Base-by-base conservation (phyloP, 2,888 invertebrate species). In the Oscheius sp. region DNA sequence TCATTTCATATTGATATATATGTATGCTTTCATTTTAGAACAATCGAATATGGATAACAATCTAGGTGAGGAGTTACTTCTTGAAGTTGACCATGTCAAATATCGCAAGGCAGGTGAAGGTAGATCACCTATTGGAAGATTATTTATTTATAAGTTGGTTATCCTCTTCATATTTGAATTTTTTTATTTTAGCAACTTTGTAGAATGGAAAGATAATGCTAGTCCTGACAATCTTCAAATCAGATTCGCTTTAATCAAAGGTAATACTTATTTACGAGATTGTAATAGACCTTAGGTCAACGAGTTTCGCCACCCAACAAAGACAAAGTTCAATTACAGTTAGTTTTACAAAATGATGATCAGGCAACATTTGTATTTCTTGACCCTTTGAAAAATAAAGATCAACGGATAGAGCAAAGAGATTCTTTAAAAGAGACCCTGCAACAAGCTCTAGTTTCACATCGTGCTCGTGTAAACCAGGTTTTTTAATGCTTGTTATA, bases 251-350 rank as follows among this genome's bases (percentile, higher is more conserved):
- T 70, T 78, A 12, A 80, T 85, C 36, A 81, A 81, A 75, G 79
- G 84, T 85, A n/a, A 62, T 61, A 9, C 20, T 22, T n/a, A 24
- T 14, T 14, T 22, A n/a, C 9, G 2, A 44, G 12, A 22, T 62
- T 1, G 41, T 56, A 9, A 22, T n/a, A n/a, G 22, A 51, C 88
- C 89, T 54, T 87, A 94, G 94, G 92, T 76, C 97, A 98, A 90
- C 95, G 96, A 89, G 96, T 99, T 81, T 90, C 90, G 8, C 95
- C 97, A 0, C 95, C 92, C 82, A 95, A 94, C 28, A 98, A 98
- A 88, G 92, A 94, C 28, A 98, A 98, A 89, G 94, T 99, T 65
- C 98, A 99, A 87, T 89, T 99, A 17, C 98, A 99, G 90, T 91
- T 97, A 22, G 94, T 95, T 22, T 89, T 98, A 73, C 94, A 96